These are phyloP conservation scores for Cottus gobio DNA, from an alignment of 2,113 vertebrate genomes.

Conservation along the genomic window DNA sequence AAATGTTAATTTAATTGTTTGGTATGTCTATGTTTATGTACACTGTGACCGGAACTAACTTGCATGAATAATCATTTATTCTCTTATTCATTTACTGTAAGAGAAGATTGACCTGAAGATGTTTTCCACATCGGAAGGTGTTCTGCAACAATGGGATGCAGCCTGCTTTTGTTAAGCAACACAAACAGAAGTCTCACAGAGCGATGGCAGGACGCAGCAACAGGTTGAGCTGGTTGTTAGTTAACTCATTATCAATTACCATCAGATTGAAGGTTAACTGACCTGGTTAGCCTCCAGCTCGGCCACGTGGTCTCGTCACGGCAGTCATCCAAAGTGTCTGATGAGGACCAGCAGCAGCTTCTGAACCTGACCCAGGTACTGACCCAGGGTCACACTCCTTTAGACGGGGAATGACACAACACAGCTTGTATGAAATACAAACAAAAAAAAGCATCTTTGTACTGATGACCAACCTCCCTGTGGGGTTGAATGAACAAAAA, in stretches of 20 bases:
- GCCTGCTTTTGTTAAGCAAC: neutral
- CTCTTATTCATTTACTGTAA: neutral
- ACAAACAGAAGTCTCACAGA: neutral
- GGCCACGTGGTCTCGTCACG: conserved; percentile 83
- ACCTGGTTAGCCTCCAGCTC: conserved; percentile 75
- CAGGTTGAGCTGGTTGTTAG: neutral
- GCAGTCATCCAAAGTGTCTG: conserved; percentile 79
- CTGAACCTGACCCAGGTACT: conserved; percentile 67
- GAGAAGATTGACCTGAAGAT: neutral
- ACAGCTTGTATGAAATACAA: neutral
- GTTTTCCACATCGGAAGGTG: neutral
- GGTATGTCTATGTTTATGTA: neutral
- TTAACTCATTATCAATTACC: no score
- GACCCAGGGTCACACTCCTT: conserved; percentile 74
- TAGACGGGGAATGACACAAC: neutral
- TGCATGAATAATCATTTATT: neutral
- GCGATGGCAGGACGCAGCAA: neutral
- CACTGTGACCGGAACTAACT: neutral
- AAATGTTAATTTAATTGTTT: neutral
- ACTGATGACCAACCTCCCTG: neutral
- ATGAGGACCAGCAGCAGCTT: conserved; percentile 82
- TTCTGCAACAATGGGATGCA: neutral
- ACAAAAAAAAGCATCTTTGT: neutral
- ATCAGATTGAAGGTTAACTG: neutral
- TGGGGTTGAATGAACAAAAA: neutral